Evolutionary conservation across 2,113 vertebrate genomes (phyloP).

Genomic region (Panthera tigris): DNA sequence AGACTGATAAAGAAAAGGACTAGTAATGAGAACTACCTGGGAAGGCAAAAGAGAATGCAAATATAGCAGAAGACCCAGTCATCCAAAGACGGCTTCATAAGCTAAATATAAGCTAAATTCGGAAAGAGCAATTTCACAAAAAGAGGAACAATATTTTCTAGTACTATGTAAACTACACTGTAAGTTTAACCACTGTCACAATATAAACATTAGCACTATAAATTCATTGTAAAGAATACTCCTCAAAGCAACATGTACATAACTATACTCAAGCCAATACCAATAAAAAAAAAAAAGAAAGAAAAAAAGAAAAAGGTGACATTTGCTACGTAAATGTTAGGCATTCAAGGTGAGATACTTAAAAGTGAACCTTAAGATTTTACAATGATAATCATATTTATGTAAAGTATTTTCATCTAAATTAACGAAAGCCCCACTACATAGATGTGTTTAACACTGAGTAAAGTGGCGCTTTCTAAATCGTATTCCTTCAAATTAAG

Average conservation of each 20-base stretch:
- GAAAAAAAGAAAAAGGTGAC: not conserved
- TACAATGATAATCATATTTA: not conserved
- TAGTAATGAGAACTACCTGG: not conserved
- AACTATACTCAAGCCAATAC: not conserved
- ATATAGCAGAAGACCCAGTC: not conserved
- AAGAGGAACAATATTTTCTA: not conserved
- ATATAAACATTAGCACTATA: constrained; percentile 19
- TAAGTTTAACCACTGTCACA: not conserved
- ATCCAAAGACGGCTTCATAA: not conserved
- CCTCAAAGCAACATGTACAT: not conserved
- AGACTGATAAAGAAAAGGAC: not conserved
- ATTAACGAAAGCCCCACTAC: not conserved
- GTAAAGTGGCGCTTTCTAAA: not conserved
- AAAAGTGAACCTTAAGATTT: constrained; percentile 10
- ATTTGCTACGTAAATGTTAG: not conserved
- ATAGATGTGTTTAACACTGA: not conserved
- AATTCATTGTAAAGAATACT: not conserved
- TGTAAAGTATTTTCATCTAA: not conserved
- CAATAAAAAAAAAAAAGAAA: not conserved
- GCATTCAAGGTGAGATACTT: not conserved
- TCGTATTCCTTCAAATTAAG: not conserved
- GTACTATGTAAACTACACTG: not conserved
- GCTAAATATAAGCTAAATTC: not conserved
- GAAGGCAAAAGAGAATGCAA: not conserved
- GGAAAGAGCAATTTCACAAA: not conserved